phyloP scores from a whole-genome alignment of 2,113 vertebrate species.

The Laterallus jamaicensis region DNA sequence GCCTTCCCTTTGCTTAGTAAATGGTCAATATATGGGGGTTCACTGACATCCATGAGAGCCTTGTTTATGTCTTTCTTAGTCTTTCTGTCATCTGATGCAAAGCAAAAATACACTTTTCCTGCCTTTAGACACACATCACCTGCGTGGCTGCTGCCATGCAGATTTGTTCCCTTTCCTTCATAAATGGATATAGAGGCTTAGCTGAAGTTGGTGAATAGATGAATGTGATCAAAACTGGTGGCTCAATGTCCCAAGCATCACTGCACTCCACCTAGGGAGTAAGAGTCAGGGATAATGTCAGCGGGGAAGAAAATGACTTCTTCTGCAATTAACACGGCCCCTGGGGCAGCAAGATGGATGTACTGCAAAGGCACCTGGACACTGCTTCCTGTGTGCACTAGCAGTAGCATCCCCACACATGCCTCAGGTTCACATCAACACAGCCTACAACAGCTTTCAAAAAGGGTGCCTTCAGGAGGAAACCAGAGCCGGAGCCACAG shows the following conservation, averaged over 20 bases:
- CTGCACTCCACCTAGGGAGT: neutral
- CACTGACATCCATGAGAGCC: neutral
- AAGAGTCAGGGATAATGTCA: neutral
- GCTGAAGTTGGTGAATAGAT: neutral
- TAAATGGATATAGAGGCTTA: neutral
- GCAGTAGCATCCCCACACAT: fast-evolving
- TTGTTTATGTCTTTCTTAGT: neutral
- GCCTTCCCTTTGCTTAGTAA: neutral
- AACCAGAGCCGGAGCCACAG: neutral
- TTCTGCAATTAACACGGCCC: neutral
- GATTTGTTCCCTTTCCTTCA: neutral
- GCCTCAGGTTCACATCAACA: neutral
- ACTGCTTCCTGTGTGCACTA: neutral
- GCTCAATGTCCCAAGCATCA: neutral
- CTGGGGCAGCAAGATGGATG: neutral
- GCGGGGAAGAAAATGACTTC: neutral
- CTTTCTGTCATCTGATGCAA: neutral
- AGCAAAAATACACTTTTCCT: neutral
- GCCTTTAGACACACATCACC: neutral
- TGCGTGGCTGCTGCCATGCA: neutral
- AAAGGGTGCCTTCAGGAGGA: neutral
- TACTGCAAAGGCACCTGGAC: no score
- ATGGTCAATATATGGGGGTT: neutral
- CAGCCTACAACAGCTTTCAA: neutral
- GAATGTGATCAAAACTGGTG: neutral